Conservation (phyloP, 2,888 invertebrate genomes). For the Drosophila koepferae region DNA sequence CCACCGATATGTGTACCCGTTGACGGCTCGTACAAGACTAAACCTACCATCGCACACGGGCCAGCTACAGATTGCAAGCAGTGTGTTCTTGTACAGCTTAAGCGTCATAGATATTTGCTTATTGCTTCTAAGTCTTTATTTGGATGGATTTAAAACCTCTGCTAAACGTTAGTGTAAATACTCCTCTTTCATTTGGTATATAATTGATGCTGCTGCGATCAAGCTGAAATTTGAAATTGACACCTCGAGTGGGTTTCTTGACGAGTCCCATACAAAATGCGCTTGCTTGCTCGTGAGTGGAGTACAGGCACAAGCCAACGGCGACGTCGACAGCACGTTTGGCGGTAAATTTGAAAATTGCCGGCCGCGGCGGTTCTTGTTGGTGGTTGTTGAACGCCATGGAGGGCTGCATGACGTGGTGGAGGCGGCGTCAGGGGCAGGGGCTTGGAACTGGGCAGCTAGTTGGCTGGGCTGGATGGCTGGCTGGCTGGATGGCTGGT, state of each 20-base stretch:
- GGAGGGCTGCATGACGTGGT: constrained; percentile 41
- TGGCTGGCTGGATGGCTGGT: constrained; percentile 11
- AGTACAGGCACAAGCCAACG: constrained; percentile 72
- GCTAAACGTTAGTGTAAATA: constrained; percentile 31
- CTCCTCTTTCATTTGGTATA: constrained; percentile 53
- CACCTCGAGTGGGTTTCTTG: constrained; percentile 89
- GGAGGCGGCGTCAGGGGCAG: constrained; percentile 12
- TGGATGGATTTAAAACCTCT: constrained; percentile 17
- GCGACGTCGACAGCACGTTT: constrained; percentile 77
- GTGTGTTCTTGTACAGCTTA: constrained; percentile 82
- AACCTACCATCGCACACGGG: constrained; percentile 87
- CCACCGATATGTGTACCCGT: constrained; percentile 86
- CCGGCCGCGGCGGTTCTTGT: constrained; percentile 61
- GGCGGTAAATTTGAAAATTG: constrained; percentile 85
- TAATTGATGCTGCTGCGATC: constrained; percentile 64
- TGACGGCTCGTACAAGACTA: constrained; percentile 88
- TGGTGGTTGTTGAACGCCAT: constrained; percentile 47
- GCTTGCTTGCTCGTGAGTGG: constrained; percentile 84
- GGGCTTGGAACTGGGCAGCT: constrained; percentile 36
- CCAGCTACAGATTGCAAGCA: constrained; percentile 89
- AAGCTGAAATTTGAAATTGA: constrained; percentile 78
- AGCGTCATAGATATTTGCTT: constrained; percentile 63
- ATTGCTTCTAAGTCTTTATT: constrained; percentile 60
- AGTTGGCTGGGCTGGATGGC: constrained; percentile 10
- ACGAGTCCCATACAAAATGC: constrained; percentile 86